Evolutionary conservation across 2,888 invertebrate genomes (phyloP), one percentile per base, ranked within the genome.

Genomic region (Hirtodrosophila alboralis): DNA sequence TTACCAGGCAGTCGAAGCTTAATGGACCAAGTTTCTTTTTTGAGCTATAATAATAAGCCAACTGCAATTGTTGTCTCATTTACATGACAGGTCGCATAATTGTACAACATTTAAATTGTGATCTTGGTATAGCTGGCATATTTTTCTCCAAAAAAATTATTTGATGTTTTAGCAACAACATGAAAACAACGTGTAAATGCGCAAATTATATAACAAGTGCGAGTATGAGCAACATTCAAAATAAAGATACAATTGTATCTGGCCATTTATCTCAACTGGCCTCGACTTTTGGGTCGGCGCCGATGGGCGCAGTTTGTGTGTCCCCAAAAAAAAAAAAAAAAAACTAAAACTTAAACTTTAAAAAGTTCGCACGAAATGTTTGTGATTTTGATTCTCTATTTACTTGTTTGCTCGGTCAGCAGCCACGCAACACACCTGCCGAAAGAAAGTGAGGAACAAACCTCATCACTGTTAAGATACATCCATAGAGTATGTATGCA

Each of bases 191-290:
- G 78, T 80, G 80, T 67, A 67, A 79, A 79, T 68, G 74, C 53
- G 67, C 75, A 60, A 74, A 75, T 78, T 76, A 77, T 69, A 70
- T 79, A 78, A 78, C 63, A 58, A 64, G 62, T 65, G 43, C 61
- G 58, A 58, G 52, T 64, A 53, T 60, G 68, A 48, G 48, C 44
- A 40, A 44, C 61, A 51, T 57, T 43, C 44, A 67, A 65, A 60
- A 18, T 62, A 61, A 52, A 80, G 75, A 76, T 69, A 80, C 79
- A 80, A 80, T 81, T 81, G 79, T 81, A 80, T 81, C 81, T 74
- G 54, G 36, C 33, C 62, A 78, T 80, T 79, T 78, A 78, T 79
- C 78, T 77, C 16, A 10, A 48, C 41, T 31, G 31, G 28, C 10
- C 37, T 5, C 18, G 18, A 5, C 18, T 18, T n/a, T 18, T 18